Evolutionary conservation across 2,797 vertebrate species (phyloP).

Genomic region (Pangasius sanitwongsei): DNA sequence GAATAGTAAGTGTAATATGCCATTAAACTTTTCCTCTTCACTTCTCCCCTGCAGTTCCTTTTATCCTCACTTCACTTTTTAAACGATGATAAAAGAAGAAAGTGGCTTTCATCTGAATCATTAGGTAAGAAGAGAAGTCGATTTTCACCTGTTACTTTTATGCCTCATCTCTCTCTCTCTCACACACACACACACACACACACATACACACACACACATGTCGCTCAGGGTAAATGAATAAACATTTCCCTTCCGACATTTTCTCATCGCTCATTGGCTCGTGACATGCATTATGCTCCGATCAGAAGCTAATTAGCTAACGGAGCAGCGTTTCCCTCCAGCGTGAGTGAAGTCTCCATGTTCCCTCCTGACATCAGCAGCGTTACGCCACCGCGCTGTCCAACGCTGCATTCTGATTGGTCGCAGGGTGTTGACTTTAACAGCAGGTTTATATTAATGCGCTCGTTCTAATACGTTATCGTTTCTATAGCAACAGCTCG

Average conservation of each 20-base stretch:
- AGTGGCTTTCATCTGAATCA: slow-evolving; percentile 25
- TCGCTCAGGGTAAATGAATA: not conserved
- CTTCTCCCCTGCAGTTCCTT: slow-evolving; percentile 48
- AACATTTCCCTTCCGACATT: not conserved
- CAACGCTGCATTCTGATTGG: not conserved
- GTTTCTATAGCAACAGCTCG: not conserved
- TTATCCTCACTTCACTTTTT: slow-evolving; percentile 40
- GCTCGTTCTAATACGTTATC: not conserved
- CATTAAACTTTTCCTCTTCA: slow-evolving; percentile 35
- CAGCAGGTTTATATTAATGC: not conserved
- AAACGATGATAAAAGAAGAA: slow-evolving; percentile 36
- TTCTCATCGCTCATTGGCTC: not conserved
- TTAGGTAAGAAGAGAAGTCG: slow-evolving; percentile 10
- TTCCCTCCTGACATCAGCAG: not conserved
- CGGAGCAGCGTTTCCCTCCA: not conserved
- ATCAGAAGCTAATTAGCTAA: not conserved
- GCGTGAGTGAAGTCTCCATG: not conserved
- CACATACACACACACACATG: too few relatives aligned
- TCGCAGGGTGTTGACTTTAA: not conserved
- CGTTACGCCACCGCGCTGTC: not conserved
- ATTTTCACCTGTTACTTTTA: not conserved
- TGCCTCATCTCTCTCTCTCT: not conserved
- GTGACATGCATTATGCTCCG: not conserved
- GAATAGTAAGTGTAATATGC: not conserved
- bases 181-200: too few relatives aligned